Base-by-base conservation (phyloP, 1,140 invertebrate species). In the Drosophila ananassae region DNA sequence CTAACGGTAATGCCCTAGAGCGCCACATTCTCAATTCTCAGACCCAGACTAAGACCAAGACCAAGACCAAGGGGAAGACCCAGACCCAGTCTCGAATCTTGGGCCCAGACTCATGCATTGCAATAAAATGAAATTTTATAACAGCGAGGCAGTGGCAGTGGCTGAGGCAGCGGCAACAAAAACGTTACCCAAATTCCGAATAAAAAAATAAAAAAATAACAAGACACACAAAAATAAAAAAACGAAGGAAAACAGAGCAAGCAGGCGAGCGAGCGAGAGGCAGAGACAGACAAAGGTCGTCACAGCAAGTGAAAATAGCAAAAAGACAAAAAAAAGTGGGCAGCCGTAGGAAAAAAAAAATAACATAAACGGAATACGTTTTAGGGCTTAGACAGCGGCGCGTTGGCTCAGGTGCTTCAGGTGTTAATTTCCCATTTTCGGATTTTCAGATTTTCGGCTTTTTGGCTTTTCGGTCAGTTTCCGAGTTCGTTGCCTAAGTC, bases 101-200 rank as follows among this genome's bases (percentile, higher is more conserved):
- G 60, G 52, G 53, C 46, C 32, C 54, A 66, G 56, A 73, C 46
- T 44, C 67, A 73, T 67, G 48, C 68, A 82, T 89, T 87, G 78
- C 82, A 89, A 87, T 85, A 87, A 85, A 85, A 87, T 81, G 61
- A 68, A 73, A 87, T 82, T 85, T 85, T 87, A 82, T 82, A 87
- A 87, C 74, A 72, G 47, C 56, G 44, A 28, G 12, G 22, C 50
- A 48, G 41, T 24, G 21, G 57, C 62, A 52, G 57, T 8, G 21
- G 47, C 8, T 28, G 50, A 0, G 32, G 2, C 32, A 37, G 34
- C 10, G 34, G 34, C 34, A 55, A 76, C 62, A 76, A 66, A 75
- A 60, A 71, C 48, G 51, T 68, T 84, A 79, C 51, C 62, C 61
- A 55, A 79, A 76, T 82, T 73, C 79, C 69, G 22, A 46, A 51